A percentile compares a stretch with the other conserved stretches of the same genome.
Conservation (phyloP, 2,888 invertebrate species). For the Chorisops tibialis region DNA sequence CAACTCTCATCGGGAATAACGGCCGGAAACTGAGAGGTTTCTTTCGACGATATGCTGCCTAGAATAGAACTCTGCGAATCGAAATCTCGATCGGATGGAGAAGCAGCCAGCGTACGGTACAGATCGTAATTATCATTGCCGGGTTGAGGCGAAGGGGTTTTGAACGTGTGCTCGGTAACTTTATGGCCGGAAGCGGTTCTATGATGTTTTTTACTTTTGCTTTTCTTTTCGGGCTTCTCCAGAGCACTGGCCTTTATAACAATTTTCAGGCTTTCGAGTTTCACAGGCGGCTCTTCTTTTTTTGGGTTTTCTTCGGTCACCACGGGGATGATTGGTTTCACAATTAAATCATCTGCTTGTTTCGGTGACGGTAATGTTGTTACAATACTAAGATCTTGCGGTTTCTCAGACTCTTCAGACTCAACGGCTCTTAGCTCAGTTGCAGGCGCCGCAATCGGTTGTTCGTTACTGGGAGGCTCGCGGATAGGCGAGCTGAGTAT, state of each 20-base stretch:
- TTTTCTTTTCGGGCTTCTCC: slow-evolving; percentile 41
- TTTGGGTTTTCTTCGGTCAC: not conserved
- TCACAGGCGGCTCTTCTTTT: slow-evolving; percentile 45
- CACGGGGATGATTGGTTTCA: not conserved
- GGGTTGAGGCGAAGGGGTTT: slow-evolving; percentile 55
- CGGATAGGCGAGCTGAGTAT: slow-evolving; percentile 58
- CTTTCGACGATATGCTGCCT: slow-evolving; percentile 52
- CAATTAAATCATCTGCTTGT: not conserved
- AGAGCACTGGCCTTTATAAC: slow-evolving; percentile 51
- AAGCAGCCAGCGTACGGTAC: slow-evolving; percentile 55
- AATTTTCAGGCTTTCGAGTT: slow-evolving; percentile 56
- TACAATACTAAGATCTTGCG: slow-evolving; percentile 10
- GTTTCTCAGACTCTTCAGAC: not conserved
- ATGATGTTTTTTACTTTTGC: slow-evolving; percentile 47
- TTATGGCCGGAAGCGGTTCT: slow-evolving; percentile 41
- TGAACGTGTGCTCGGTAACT: slow-evolving; percentile 41
- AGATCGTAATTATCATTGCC: slow-evolving; percentile 56
- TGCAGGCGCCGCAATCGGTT: slow-evolving; percentile 35
- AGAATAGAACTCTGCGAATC: slow-evolving; percentile 51
- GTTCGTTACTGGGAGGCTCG: slow-evolving; percentile 39
- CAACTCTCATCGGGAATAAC: slow-evolving; percentile 48
- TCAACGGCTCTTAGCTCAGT: slow-evolving; percentile 43
- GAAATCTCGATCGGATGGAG: slow-evolving; percentile 53
- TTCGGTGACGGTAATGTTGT: slow-evolving; percentile 1
- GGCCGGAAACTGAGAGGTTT: slow-evolving; percentile 37